phyloP scores from a whole-genome alignment of 2,888 invertebrate species.

The Isotomurus palustris region DNA sequence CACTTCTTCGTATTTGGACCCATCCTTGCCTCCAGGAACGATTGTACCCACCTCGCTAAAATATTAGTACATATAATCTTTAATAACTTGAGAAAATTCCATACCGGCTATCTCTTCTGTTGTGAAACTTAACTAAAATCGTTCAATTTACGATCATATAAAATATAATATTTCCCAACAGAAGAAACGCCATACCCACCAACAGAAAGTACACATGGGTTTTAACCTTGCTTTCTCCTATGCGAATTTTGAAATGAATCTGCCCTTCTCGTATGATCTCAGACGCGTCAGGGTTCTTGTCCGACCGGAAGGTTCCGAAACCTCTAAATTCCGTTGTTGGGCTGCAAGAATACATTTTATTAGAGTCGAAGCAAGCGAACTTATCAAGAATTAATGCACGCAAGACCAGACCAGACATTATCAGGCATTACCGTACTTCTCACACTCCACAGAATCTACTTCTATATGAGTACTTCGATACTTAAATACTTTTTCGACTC shows the following conservation, averaged over 20 bases:
- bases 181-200: neutral
- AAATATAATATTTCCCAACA: neutral
- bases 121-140: neutral
- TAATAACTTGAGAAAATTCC: neutral
- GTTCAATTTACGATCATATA: neutral
- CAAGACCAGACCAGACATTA: constrained; percentile 2
- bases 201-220: neutral
- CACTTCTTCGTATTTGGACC: constrained; percentile 43
- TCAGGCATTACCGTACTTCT: too few species aligned
- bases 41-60: constrained; percentile 43
- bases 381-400: too few species aligned
- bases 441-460: too few species aligned
- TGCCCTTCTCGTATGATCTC: constrained; percentile 42
- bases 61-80: neutral
- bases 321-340: constrained; percentile 42
- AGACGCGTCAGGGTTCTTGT: constrained; percentile 38
- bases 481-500: too few species aligned
- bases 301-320: constrained; percentile 36
- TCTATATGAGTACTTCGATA: too few species aligned
- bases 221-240: constrained; percentile 44
- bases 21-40: constrained; percentile 45
- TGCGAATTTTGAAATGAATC: constrained; percentile 45
- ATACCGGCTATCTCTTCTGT: neutral
- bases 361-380: neutral
- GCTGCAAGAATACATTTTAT: constrained; percentile 22